phyloP scores from a whole-genome alignment of 1,140 invertebrate species.

The Caenorhabditis elegans region WBcel235 BX284602.5:6455001-6455500 shows the following conservation, averaged over 20 bases:
- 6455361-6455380: neutral
- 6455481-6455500: neutral
- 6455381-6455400: slow-evolving; percentile 2
- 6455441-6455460: neutral
- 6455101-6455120: neutral
- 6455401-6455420: neutral
- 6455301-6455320: neutral
- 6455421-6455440: neutral
- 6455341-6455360: slow-evolving; percentile 24
- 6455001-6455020: slow-evolving; percentile 18
- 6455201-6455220: neutral
- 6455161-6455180: neutral
- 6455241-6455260: slow-evolving; percentile 8
- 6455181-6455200: slow-evolving; percentile 25
- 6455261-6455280: neutral
- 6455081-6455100: slow-evolving; percentile 18
- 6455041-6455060: neutral
- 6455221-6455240: neutral
- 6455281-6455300: neutral
- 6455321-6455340: neutral
- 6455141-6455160: slow-evolving; percentile 11
- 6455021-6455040: neutral
- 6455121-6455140: neutral
- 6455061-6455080: slow-evolving; percentile 1
- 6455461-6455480: neutral